Conservation (phyloP, 2,113 vertebrate species). For the Tonatia bakeri region DNA sequence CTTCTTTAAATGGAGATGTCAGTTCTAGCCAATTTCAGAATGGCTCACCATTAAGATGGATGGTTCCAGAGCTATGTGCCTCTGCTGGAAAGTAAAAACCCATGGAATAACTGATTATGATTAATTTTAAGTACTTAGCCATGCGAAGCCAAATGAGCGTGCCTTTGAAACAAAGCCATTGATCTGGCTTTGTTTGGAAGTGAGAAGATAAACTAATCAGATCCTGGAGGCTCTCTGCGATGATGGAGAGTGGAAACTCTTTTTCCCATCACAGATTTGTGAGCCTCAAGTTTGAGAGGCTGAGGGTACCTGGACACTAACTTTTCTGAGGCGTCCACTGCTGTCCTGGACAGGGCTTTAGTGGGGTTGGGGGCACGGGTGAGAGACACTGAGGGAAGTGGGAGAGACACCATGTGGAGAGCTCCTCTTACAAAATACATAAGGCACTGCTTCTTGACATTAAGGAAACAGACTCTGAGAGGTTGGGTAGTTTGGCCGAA, state of each 20-base stretch:
- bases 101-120: constrained; percentile 77
- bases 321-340: background rate
- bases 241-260: background rate
- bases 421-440: no score
- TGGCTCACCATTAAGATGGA: constrained; percentile 74
- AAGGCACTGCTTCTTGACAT: background rate
- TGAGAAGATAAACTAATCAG: constrained; percentile 63
- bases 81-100: constrained; percentile 80
- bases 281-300: constrained; percentile 18
- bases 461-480: background rate
- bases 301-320: background rate
- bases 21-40: constrained; percentile 63
- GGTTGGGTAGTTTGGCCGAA: background rate
- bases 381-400: background rate
- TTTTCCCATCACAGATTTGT: background rate
- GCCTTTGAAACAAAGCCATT: constrained; percentile 67
- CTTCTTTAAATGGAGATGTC: constrained; percentile 61
- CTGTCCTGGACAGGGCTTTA: background rate
- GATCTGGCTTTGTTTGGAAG: constrained; percentile 58
- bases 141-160: constrained; percentile 44
- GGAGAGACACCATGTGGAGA: background rate
- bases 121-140: constrained; percentile 68
- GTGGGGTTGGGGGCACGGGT: no score
- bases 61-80: constrained; percentile 65
- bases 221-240: background rate